phyloP scores from a whole-genome alignment of 2,888 invertebrate species.

The Netelia melanura region DNA sequence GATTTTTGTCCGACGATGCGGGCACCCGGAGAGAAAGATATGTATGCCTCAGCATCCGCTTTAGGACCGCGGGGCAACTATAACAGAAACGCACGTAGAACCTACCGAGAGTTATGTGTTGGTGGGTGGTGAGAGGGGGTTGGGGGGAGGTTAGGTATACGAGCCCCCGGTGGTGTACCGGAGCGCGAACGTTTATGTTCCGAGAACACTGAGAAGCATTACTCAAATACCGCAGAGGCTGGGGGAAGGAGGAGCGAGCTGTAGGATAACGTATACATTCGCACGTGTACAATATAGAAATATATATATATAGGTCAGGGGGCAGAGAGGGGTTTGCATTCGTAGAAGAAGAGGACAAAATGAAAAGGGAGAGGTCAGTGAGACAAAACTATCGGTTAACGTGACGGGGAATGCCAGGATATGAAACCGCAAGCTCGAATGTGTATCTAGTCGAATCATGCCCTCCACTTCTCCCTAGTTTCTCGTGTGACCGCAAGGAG shows the following conservation, averaged over 20 bases:
- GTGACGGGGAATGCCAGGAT: slow-evolving; percentile 42
- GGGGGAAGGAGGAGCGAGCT: neutral
- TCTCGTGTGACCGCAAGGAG: neutral
- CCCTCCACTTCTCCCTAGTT: neutral
- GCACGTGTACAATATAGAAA: neutral
- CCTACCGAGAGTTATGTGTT: slow-evolving; percentile 53
- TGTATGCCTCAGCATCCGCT: slow-evolving; percentile 50
- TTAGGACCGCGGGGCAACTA: slow-evolving; percentile 14
- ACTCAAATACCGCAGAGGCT: slow-evolving; percentile 65
- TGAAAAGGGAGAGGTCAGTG: neutral
- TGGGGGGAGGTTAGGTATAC: slow-evolving; percentile 24
- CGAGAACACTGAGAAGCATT: slow-evolving; percentile 59
- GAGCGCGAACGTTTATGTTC: slow-evolving; percentile 65
- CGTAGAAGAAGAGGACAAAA: neutral
- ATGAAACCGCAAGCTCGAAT: slow-evolving; percentile 48
- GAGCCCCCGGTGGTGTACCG: slow-evolving; percentile 59
- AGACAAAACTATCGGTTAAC: slow-evolving; percentile 53
- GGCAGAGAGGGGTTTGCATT: too few relatives aligned
- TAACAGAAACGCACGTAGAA: neutral
- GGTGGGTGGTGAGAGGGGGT: neutral
- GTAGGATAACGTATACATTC: slow-evolving; percentile 12
- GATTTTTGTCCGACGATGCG: slow-evolving; percentile 49
- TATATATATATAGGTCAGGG: neutral
- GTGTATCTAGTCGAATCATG: neutral
- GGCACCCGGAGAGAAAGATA: slow-evolving; percentile 18